Conservation (phyloP, 1,140 invertebrate genomes). For the Achatina immaculata region DNA sequence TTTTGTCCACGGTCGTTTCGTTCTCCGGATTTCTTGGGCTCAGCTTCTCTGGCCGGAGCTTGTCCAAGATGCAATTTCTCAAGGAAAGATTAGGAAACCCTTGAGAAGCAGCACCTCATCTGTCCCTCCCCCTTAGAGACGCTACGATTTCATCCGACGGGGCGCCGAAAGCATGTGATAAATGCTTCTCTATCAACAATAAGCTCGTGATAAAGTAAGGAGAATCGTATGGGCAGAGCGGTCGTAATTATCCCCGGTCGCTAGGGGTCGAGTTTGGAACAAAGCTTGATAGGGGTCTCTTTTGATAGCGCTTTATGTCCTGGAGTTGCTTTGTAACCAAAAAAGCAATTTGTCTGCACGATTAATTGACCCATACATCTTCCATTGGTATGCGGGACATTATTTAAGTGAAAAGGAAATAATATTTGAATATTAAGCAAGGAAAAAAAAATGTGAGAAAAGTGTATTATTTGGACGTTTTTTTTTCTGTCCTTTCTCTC, state of each 20-base stretch:
- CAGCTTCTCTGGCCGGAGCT: neutral
- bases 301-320: neutral
- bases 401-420: too few species aligned
- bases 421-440: too few species aligned
- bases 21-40: neutral
- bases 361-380: too few species aligned
- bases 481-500: too few species aligned
- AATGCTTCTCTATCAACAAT: neutral
- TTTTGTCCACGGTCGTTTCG: too few species aligned
- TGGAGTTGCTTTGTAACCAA: too few species aligned
- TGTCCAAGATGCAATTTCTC: too few species aligned
- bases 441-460: too few species aligned
- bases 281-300: neutral
- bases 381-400: too few species aligned
- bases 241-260: neutral
- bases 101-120: neutral
- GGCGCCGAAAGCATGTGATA: neutral
- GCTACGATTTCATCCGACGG: neutral
- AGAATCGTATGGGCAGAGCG: neutral
- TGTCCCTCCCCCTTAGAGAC: neutral
- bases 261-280: neutral
- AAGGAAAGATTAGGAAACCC: neutral
- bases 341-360: too few species aligned
- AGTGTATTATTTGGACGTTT: too few species aligned
- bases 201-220: conserved; percentile 5